A percentile compares a stretch with the other conserved stretches of the same genome.
Evolutionary conservation across 2,113 vertebrate species (phyloP).

Genomic region (Alouatta palliata): DNA sequence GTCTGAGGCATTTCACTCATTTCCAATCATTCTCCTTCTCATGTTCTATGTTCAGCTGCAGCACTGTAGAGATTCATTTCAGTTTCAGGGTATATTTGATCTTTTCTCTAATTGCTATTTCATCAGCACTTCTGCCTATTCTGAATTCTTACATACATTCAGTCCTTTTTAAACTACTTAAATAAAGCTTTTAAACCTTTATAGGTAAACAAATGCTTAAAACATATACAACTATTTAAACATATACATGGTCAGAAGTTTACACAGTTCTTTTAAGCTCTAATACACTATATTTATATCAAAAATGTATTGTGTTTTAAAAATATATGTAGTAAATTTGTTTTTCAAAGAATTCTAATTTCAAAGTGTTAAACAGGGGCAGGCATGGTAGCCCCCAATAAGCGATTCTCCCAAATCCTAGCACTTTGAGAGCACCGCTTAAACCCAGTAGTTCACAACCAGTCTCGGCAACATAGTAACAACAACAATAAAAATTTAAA

Average conservation of each 20-base stretch:
- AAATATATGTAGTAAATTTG: not conserved
- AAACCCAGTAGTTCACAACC: too few species aligned
- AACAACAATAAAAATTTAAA: too few species aligned
- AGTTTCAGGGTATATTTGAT: not conserved
- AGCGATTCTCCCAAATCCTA: too few species aligned
- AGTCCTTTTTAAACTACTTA: not conserved
- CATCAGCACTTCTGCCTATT: not conserved
- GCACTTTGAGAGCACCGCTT: too few species aligned
- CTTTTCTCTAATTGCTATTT: not conserved
- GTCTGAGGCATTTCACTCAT: not conserved
- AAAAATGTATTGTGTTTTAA: slow-evolving; percentile 23
- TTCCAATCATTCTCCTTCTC: not conserved
- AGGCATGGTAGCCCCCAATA: too few species aligned
- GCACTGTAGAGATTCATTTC: not conserved
- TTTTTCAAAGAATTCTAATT: not conserved
- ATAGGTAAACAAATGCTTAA: not conserved
- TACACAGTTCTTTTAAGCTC: not conserved
- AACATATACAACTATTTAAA: not conserved
- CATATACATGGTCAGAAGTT: not conserved
- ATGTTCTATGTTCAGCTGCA: not conserved
- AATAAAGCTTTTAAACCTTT: not conserved
- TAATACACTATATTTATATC: not conserved
- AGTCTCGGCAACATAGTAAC: too few species aligned
- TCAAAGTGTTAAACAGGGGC: not conserved
- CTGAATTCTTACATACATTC: not conserved